phyloP scores from a whole-genome alignment of 2,797 vertebrate species.

The Xyrichtys novacula region DNA sequence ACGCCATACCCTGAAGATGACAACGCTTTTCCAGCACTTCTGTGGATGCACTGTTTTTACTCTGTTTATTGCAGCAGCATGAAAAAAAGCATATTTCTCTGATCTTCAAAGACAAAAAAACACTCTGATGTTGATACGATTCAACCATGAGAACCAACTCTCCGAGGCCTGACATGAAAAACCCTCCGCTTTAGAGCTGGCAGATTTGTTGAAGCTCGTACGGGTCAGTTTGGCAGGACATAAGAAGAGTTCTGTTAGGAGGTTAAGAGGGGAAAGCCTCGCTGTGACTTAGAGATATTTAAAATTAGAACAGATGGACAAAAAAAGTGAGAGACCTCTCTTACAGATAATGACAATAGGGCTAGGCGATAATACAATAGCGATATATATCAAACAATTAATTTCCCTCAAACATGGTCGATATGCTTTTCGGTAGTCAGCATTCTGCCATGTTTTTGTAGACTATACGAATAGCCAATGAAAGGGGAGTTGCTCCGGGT shows the following conservation, averaged over 20 bases:
- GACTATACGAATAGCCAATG: too few species aligned
- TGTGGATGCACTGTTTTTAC: not conserved
- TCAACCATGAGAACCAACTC: not conserved
- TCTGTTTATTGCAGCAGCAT: not conserved
- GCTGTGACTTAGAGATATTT: too few species aligned
- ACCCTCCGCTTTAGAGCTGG: not conserved
- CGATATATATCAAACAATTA: too few species aligned
- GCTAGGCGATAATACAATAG: too few species aligned
- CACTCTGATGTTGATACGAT: not conserved
- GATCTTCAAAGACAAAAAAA: not conserved
- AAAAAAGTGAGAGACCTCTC: too few species aligned
- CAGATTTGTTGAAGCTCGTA: not conserved
- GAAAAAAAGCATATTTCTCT: not conserved
- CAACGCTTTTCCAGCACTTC: not conserved
- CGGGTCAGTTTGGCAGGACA: not conserved
- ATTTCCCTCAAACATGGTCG: too few species aligned
- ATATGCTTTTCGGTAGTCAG: too few species aligned
- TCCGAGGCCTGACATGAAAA: not conserved
- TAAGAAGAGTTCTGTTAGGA: not conserved
- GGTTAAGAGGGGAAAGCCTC: not conserved
- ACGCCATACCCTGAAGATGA: not conserved
- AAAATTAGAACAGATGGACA: too few species aligned
- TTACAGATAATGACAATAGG: too few species aligned
- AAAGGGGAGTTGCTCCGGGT: too few species aligned
- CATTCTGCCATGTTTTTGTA: too few species aligned